Conservation (phyloP, 2,888 invertebrate species). For the Ischnura elegans region DNA sequence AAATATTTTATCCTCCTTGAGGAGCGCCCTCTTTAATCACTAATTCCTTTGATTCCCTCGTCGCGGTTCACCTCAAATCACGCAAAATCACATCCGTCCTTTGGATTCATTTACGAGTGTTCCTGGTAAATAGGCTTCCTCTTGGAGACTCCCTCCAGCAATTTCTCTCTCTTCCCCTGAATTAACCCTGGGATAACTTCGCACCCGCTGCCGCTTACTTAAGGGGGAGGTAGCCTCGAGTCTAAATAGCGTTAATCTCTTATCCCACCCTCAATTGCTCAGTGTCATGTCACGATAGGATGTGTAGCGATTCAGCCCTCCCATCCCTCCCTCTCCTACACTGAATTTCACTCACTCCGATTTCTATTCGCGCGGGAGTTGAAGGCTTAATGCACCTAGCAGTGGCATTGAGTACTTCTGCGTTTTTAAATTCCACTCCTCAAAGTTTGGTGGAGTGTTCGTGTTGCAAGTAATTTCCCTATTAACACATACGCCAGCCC, state of each 20-base stretch:
- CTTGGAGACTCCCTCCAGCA: background rate
- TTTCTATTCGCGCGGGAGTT: background rate
- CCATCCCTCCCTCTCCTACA: background rate
- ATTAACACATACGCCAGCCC: background rate
- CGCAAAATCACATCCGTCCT: too few relatives aligned
- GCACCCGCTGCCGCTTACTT: slow-evolving; percentile 27
- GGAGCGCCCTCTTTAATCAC: too few relatives aligned
- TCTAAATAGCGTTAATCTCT: background rate
- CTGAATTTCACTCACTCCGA: background rate
- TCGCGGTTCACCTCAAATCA: too few relatives aligned
- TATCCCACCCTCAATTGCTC: background rate
- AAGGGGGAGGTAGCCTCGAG: background rate
- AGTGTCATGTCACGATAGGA: background rate
- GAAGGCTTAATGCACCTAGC: background rate
- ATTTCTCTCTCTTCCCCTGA: slow-evolving; percentile 14
- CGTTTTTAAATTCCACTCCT: background rate
- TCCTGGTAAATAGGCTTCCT: background rate
- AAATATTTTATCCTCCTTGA: too few relatives aligned
- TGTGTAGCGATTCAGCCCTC: background rate
- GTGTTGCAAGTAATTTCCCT: background rate
- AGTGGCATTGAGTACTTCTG: background rate
- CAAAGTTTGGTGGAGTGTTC: background rate
- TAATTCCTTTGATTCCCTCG: too few relatives aligned
- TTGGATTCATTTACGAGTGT: background rate
- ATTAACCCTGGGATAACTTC: slow-evolving; percentile 17